A percentile compares a stretch with the other conserved stretches of the same genome.
These are phyloP conservation scores for Hyperoplus immaculatus DNA, from an alignment of 2,797 vertebrate genomes.

Conservation along the genomic window DNA sequence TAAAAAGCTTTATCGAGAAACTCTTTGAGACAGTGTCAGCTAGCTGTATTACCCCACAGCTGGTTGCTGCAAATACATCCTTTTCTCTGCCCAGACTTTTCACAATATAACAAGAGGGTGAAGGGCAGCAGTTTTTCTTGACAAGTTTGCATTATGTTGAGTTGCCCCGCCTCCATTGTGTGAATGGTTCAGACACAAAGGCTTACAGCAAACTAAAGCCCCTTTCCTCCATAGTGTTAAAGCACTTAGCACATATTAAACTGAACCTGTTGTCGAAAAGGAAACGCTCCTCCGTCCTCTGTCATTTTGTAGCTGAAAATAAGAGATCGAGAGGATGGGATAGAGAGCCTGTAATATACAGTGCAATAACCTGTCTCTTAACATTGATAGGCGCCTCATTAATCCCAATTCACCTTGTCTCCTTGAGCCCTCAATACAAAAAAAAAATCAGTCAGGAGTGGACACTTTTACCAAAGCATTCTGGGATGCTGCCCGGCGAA, in stretches of 20 bases:
- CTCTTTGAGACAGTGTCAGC: conserved; percentile 49
- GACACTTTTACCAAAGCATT: conserved; percentile 33
- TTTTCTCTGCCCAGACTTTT: conserved; percentile 23
- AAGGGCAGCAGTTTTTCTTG: conserved; percentile 44
- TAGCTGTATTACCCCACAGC: conserved; percentile 40
- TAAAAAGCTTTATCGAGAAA: conserved; percentile 88
- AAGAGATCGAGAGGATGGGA: conserved; percentile 21
- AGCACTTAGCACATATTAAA: conserved; percentile 60
- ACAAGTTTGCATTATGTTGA: conserved; percentile 43
- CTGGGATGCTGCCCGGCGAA: conserved; percentile 28
- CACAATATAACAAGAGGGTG: conserved; percentile 26
- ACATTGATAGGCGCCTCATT: not conserved
- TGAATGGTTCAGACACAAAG: conserved; percentile 41
- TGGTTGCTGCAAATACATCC: conserved; percentile 47
- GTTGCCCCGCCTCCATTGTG: conserved; percentile 25
- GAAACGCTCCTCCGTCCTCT: conserved; percentile 35
- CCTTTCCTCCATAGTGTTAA: conserved; percentile 34
- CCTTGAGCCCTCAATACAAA: conserved; percentile 13
- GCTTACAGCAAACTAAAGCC: conserved; percentile 46
- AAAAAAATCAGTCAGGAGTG: conserved; percentile 19
- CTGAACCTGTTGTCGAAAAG: conserved; percentile 42
- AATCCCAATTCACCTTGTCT: conserved; percentile 38
- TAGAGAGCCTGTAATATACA: conserved; percentile 28
- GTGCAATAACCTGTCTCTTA: conserved; percentile 10
- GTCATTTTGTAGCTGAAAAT: conserved; percentile 44